phyloP scores from a whole-genome alignment of 2,888 invertebrate genomes.

The Torymus texanus region DNA sequence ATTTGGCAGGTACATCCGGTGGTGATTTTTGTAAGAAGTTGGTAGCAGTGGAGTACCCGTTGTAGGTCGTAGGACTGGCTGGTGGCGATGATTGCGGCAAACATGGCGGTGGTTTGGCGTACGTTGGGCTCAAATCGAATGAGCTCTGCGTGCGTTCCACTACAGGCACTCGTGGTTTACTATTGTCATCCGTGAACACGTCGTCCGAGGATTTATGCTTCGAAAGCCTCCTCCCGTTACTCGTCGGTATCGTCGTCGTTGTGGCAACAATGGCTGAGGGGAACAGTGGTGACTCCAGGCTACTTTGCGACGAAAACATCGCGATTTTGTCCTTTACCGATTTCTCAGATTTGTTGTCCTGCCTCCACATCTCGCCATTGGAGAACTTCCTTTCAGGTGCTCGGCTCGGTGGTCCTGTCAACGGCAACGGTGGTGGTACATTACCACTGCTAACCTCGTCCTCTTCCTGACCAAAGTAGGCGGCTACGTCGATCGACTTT shows the following conservation, averaged over 20 bases:
- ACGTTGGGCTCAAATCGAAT: constrained; percentile 63
- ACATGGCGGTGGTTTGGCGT: constrained; percentile 55
- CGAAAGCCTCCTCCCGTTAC: constrained; percentile 74
- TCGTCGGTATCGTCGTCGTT: constrained; percentile 69
- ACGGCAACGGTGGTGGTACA: constrained; percentile 70
- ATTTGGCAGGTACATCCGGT: too few species aligned
- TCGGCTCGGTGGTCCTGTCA: constrained; percentile 69
- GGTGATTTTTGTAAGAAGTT: constrained; percentile 14
- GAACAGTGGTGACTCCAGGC: constrained; percentile 66
- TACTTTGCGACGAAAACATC: constrained; percentile 82
- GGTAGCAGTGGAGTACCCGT: constrained; percentile 61
- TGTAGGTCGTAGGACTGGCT: constrained; percentile 52
- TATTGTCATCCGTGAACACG: constrained; percentile 68
- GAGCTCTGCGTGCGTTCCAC: constrained; percentile 68
- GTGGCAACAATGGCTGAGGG: constrained; percentile 66
- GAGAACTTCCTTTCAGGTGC: constrained; percentile 64
- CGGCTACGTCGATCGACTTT: constrained; percentile 67
- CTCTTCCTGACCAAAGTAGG: constrained; percentile 54
- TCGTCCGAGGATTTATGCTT: constrained; percentile 74
- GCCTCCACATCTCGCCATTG: constrained; percentile 78
- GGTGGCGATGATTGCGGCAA: constrained; percentile 60
- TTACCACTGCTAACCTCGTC: constrained; percentile 54
- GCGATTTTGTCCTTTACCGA: constrained; percentile 92
- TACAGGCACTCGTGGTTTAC: constrained; percentile 57
- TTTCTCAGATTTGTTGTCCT: constrained; percentile 87